Conservation (phyloP, 2,113 vertebrate species). For the Myiagra hebetior region DNA sequence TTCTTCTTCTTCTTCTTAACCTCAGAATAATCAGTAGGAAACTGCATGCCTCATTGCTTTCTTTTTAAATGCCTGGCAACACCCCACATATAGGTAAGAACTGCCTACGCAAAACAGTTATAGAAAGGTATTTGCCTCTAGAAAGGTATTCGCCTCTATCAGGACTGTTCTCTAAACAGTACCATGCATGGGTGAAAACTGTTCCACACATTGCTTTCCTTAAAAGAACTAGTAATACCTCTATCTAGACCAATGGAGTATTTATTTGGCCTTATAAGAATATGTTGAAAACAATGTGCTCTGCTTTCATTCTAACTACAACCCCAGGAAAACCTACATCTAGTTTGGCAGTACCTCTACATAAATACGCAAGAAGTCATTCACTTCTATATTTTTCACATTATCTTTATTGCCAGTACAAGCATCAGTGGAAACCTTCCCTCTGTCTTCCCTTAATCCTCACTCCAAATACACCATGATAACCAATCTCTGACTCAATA, state of each 20-base stretch:
- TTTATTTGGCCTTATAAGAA: not conserved
- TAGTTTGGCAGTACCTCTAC: not conserved
- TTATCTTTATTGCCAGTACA: not conserved
- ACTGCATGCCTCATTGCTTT: not conserved
- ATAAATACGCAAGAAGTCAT: not conserved
- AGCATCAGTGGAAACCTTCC: not conserved
- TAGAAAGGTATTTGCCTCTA: not conserved
- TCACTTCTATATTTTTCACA: not conserved
- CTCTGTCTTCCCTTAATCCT: not conserved
- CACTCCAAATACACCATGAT: not conserved
- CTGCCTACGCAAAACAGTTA: not conserved
- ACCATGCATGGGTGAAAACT: not conserved
- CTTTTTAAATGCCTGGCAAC: not conserved
- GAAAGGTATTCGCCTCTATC: not conserved
- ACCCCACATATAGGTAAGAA: not conserved
- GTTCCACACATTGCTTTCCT: not conserved
- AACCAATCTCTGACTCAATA: not conserved
- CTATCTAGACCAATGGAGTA: not conserved
- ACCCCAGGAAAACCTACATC: not conserved
- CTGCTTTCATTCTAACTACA: not conserved
- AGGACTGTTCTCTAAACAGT: not conserved
- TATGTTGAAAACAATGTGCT: not conserved
- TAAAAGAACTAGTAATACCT: not conserved
- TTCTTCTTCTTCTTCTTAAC: not conserved
- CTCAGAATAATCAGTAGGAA: not conserved